Percentiles rank a stretch among this genome's conserved stretches.
These are phyloP conservation scores for Cataglyphis cursor DNA, from an alignment of 2,888 invertebrate genomes.

Conservation along the genomic window DNA sequence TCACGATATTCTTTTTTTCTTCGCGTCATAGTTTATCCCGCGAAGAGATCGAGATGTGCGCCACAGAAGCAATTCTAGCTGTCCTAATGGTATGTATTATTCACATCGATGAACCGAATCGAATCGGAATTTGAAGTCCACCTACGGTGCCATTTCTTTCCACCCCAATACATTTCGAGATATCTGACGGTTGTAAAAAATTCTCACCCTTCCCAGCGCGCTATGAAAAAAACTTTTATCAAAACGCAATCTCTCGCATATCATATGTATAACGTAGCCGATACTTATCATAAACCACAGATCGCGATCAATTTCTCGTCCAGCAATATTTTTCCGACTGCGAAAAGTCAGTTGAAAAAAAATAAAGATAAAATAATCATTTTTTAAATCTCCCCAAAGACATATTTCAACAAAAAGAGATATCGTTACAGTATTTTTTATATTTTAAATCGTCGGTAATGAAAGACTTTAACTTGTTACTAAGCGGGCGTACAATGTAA, in stretches of 20 bases:
- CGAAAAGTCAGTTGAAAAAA: background rate
- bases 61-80: slow-evolving; percentile 58
- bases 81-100: slow-evolving; percentile 75
- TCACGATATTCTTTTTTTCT: slow-evolving; percentile 62
- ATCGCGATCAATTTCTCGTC: slow-evolving; percentile 4
- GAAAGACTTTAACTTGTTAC: slow-evolving; percentile 4
- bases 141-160: slow-evolving; percentile 53
- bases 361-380: slow-evolving; percentile 5
- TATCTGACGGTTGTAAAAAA: slow-evolving; percentile 60
- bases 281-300: slow-evolving; percentile 41
- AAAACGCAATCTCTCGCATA: slow-evolving; percentile 57
- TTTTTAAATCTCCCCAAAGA: background rate
- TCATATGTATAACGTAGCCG: slow-evolving; percentile 16
- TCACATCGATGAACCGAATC: slow-evolving; percentile 68
- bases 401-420: background rate
- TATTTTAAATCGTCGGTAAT: background rate
- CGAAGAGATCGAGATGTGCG: slow-evolving; percentile 24
- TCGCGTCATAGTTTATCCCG: slow-evolving; percentile 10
- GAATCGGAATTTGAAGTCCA: slow-evolving; percentile 62
- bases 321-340: slow-evolving; percentile 1
- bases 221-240: slow-evolving; percentile 71
- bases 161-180: slow-evolving; percentile 48
- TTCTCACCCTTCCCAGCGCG: slow-evolving; percentile 26
- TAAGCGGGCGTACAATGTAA: slow-evolving; percentile 16
- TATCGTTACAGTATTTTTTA: background rate